These are phyloP conservation scores for Pipa parva DNA, from an alignment of 2,113 vertebrate genomes.

Conservation along the genomic window DNA sequence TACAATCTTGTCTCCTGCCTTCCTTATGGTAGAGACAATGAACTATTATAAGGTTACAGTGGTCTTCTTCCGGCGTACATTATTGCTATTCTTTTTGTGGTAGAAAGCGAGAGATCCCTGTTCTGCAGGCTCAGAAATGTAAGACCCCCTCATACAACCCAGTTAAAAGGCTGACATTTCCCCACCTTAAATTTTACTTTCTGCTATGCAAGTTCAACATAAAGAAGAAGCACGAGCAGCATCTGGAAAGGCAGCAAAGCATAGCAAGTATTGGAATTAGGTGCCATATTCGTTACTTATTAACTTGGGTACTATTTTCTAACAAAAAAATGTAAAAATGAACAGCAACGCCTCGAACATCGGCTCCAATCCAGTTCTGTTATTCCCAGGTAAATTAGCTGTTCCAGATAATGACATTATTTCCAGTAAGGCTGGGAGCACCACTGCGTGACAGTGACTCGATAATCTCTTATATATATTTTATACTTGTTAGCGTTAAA, in stretches of 20 bases:
- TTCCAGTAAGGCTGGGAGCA: background rate
- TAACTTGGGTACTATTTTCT: background rate
- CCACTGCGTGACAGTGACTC: background rate
- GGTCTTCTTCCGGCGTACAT: no score
- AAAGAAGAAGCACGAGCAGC: background rate
- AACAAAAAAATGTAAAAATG: background rate
- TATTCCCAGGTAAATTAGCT: background rate
- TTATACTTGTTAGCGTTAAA: constrained; percentile 40
- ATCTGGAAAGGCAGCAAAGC: background rate
- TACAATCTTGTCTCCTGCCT: no score
- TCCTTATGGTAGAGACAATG: no score
- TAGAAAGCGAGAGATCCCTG: no score
- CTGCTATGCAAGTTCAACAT: background rate
- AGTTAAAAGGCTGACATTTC: background rate
- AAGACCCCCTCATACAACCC: background rate
- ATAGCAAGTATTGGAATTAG: background rate
- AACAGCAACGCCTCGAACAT: background rate
- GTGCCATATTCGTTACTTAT: background rate
- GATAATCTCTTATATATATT: constrained; percentile 22
- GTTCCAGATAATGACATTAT: background rate
- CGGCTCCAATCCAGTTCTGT: background rate
- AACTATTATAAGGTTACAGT: no score
- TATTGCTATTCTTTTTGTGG: no score
- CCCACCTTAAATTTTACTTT: background rate
- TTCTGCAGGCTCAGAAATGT: background rate